Conservation (phyloP, 2,888 invertebrate genomes). For the Biston stratarius region DNA sequence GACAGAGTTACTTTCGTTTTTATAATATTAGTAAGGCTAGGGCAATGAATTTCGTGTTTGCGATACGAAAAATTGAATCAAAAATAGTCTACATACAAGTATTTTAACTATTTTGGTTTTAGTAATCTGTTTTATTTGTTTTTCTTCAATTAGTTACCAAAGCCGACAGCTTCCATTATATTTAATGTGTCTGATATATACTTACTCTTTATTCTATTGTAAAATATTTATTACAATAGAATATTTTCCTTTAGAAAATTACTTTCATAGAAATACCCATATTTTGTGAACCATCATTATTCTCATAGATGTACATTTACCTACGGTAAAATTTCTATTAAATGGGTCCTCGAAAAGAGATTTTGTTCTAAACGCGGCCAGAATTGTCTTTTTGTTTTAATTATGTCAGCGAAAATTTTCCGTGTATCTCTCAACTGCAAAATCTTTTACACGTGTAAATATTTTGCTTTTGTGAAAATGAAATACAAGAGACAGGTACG, state of each 20-base stretch:
- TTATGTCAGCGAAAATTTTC: slow-evolving; percentile 37
- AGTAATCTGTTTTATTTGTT: too few species aligned
- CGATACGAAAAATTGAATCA: too few species aligned
- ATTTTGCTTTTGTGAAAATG: slow-evolving; percentile 35
- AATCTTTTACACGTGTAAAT: slow-evolving; percentile 54
- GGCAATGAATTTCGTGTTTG: too few species aligned
- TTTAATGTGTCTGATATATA: too few species aligned
- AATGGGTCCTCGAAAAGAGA: slow-evolving; percentile 27
- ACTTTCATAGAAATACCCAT: slow-evolving; percentile 1
- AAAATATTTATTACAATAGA: not conserved
- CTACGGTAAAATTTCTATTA: slow-evolving; percentile 26
- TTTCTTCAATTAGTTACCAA: too few species aligned
- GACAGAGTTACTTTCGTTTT: too few species aligned
- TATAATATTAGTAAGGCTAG: too few species aligned
- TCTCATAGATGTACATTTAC: not conserved
- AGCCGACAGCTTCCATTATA: too few species aligned
- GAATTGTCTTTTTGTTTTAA: slow-evolving; percentile 46
- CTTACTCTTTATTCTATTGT: too few species aligned
- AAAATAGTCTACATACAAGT: too few species aligned
- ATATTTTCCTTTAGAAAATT: slow-evolving; percentile 5
- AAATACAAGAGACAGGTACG: slow-evolving; percentile 31
- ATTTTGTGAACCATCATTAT: slow-evolving; percentile 2
- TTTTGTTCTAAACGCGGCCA: slow-evolving; percentile 36
- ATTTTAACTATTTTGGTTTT: too few species aligned
- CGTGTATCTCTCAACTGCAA: slow-evolving; percentile 35